Conservation (phyloP, 2,113 vertebrate genomes). For the Meles meles region DNA sequence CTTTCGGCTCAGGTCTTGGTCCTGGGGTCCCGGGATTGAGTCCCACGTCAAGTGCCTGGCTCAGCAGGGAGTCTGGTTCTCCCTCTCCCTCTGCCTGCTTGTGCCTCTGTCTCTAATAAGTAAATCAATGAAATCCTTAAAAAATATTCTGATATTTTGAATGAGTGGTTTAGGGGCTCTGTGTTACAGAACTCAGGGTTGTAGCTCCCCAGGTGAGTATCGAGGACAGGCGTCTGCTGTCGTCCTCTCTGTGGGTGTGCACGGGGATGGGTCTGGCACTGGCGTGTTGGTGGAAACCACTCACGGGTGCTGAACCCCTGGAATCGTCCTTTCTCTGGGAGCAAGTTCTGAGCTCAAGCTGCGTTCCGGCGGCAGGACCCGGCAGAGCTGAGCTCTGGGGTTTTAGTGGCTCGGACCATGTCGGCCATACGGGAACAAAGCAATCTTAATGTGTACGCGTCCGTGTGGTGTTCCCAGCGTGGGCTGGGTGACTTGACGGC, state of each 20-base stretch:
- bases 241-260: rapidly evolving
- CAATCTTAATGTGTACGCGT: rapidly evolving
- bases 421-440: too few species aligned
- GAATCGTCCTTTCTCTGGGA: background rate
- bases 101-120: background rate
- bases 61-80: too few species aligned
- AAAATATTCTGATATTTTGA: too few species aligned
- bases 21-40: too few species aligned
- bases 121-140: background rate
- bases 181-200: rapidly evolving
- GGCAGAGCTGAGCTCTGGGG: too few species aligned
- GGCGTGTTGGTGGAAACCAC: rapidly evolving
- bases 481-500: rapidly evolving
- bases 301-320: rapidly evolving
- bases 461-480: rapidly evolving
- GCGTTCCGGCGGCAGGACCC: background rate
- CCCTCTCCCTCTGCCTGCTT: too few species aligned
- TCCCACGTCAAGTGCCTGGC: too few species aligned
- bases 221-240: rapidly evolving
- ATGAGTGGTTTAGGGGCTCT: background rate
- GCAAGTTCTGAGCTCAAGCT: background rate
- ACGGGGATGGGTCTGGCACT: rapidly evolving
- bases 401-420: rapidly evolving
- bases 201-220: background rate
- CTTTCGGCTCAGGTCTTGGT: too few species aligned